Evolutionary conservation across 1,140 invertebrate genomes (phyloP).

Genomic region (Aphidius gifuensis): DNA sequence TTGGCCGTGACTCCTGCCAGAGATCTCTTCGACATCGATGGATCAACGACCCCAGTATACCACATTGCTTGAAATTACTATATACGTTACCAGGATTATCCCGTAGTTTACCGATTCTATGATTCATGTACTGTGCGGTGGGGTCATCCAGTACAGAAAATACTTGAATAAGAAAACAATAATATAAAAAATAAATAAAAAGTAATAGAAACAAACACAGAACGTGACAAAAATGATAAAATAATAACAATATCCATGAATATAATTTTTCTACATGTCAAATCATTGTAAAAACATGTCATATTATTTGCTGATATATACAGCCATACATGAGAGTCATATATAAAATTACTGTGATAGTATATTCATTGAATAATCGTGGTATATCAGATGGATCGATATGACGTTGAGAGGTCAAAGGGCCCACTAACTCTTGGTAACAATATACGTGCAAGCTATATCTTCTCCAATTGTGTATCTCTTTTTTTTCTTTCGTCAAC

Average conservation of each 20-base stretch:
- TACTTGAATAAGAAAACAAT: too few species aligned
- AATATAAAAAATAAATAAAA: too few species aligned
- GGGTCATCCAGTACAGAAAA: slow-evolving; percentile 5
- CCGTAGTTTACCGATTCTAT: slow-evolving; percentile 19
- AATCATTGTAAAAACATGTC: too few species aligned
- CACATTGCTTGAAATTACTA: slow-evolving; percentile 15
- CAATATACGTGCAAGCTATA: not conserved
- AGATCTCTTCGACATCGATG: slow-evolving; percentile 36
- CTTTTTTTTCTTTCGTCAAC: too few species aligned
- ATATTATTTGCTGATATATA: too few species aligned
- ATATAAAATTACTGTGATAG: too few species aligned
- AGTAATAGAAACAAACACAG: too few species aligned
- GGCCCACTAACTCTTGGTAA: slow-evolving; percentile 8
- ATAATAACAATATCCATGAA: too few species aligned
- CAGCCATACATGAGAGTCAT: too few species aligned
- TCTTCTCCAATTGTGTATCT: too few species aligned
- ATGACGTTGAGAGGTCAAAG: slow-evolving; percentile 12
- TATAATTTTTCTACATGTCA: too few species aligned
- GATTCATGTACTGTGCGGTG: slow-evolving; percentile 15
- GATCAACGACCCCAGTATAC: slow-evolving; percentile 42
- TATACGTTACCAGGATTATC: slow-evolving; percentile 16
- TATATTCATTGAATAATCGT: not conserved
- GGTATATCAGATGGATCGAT: not conserved
- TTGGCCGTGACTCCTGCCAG: slow-evolving; percentile 13
- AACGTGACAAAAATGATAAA: too few species aligned